A percentile compares a stretch with the other conserved stretches of the same genome.
phyloP scores from a whole-genome alignment of 2,113 vertebrate species.

The Drymodes brunneopygia region DNA sequence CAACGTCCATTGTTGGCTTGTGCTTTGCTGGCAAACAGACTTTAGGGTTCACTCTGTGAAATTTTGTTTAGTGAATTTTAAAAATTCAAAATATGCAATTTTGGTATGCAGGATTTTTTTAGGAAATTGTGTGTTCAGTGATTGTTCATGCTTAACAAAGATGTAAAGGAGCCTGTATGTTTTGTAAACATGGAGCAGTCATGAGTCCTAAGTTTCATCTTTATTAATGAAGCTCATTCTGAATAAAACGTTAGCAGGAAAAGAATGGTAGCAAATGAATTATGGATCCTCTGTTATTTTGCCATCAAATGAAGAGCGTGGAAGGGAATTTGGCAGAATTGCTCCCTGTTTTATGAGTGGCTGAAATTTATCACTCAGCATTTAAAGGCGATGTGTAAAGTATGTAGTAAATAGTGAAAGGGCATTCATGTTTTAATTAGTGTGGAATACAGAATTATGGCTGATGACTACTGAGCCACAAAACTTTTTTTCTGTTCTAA shows the following conservation, averaged over 20 bases:
- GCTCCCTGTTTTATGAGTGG: neutral
- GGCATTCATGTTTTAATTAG: neutral
- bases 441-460: neutral
- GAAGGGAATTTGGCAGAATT: neutral
- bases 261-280: constrained; percentile 38
- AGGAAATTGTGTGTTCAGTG: constrained; percentile 14
- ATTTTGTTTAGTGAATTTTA: constrained; percentile 46
- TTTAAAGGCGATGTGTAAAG: neutral
- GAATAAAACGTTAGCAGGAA: constrained; percentile 56
- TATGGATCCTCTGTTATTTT: constrained; percentile 20
- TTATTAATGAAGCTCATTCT: constrained; percentile 56
- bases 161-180: constrained; percentile 56
- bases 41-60: constrained; percentile 51
- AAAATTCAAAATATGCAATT: constrained; percentile 50
- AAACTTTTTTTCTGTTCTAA: neutral
- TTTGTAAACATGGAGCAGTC: constrained; percentile 69
- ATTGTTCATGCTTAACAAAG: constrained; percentile 12
- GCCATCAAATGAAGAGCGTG: neutral
- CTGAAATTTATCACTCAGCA: neutral
- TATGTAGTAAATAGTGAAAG: neutral
- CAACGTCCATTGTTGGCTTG: constrained; percentile 22
- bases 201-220: constrained; percentile 66
- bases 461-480: neutral
- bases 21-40: constrained; percentile 49
- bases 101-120: constrained; percentile 44